Conservation (phyloP, 2,797 vertebrate genomes). For the Limnodromus scolopaceus region DNA sequence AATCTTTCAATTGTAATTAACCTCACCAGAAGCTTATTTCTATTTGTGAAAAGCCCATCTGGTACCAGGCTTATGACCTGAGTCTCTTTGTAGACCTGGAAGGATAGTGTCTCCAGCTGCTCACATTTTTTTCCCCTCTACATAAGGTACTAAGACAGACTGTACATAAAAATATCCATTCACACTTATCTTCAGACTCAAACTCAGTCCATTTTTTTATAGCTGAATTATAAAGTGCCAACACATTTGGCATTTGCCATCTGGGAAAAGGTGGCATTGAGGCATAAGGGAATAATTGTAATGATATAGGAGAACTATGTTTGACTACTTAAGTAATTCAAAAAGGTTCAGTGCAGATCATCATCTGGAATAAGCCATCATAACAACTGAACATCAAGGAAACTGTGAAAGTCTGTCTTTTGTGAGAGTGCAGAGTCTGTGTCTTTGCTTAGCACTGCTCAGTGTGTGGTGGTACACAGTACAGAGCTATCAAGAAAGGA, state of each 20-base stretch:
- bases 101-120: not conserved
- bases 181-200: not conserved
- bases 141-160: not conserved
- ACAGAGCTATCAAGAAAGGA: not conserved
- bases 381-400: not conserved
- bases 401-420: not conserved
- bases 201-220: not conserved
- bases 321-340: not conserved
- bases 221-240: not conserved
- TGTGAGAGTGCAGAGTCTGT: not conserved
- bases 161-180: not conserved
- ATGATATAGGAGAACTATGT: not conserved
- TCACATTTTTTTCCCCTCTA: not conserved
- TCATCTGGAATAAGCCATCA: not conserved
- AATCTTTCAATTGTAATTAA: not conserved
- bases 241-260: not conserved
- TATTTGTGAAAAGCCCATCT: not conserved
- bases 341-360: not conserved
- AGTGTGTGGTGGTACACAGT: accelerated
- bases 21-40: not conserved
- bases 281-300: not conserved
- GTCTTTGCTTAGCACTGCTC: not conserved
- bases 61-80: not conserved
- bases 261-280: not conserved
- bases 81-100: not conserved